Evolutionary conservation across 2,888 invertebrate genomes (phyloP), one percentile per base, ranked within the genome.

Genomic region (Spisula subtruncata): DNA sequence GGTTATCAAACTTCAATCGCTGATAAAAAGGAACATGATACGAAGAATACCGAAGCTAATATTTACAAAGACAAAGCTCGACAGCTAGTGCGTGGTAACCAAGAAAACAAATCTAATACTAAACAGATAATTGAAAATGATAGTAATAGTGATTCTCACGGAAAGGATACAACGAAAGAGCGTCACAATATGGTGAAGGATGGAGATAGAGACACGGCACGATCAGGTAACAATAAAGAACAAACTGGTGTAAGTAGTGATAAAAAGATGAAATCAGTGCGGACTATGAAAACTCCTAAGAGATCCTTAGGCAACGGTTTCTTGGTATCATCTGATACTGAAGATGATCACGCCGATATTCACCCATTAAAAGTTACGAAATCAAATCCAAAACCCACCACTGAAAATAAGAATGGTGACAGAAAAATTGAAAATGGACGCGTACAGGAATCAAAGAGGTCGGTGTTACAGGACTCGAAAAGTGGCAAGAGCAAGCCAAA

Each of bases 281-380:
- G 41, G 79, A 46, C 46, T 48, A 0, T n/a, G 0, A 82, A 75
- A 82, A 25, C 75, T 8, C 79, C 90, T 35, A 90, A 87, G 79
- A 56, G 85, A 16, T 90, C 90, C 2, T 51, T 85, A 25, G 90
- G 90, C 12, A 90, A 90, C 60, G 90, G 90, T n/a, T 90, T 90
- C 79, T 51, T 90, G 46, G 87, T 90, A 6, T 90, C 90, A 2
- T 80, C 85, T 8, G 85, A 88, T 29, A 56, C 20, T 18, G 84
- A 80, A n/a, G 85, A 54, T 10, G 85, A 56, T 56, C 6, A 56
- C n/a, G 56, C 18, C n/a, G 4, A 66, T 66, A 25, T 25, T n/a
- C 25, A 66, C 25, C 10, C 25, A n/a, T 66, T 25, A 4, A n/a
- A 12, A 25, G 25, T n/a, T 0, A 66, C 2, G 25, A 66, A 66